A percentile compares a stretch with the other conserved stretches of the same genome.
Evolutionary conservation across 1,140 invertebrate species (phyloP).

Genomic region (Macrobrachium nipponense): DNA sequence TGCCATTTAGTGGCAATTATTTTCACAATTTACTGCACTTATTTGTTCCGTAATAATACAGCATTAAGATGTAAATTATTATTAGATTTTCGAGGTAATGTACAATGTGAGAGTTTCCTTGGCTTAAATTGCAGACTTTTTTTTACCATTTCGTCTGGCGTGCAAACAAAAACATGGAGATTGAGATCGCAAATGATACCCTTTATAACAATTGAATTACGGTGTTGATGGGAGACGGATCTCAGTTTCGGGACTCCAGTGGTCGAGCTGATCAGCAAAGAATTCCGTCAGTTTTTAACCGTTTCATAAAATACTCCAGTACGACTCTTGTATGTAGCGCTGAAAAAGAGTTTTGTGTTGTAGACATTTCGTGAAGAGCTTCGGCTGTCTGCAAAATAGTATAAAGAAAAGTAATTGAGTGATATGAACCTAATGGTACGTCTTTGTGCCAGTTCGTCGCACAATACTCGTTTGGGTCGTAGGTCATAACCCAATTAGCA

Average conservation of each 20-base stretch:
- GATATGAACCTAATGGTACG: conserved; percentile 3
- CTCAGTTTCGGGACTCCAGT: neutral
- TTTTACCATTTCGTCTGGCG: conserved; percentile 11
- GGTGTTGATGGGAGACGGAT: conserved; percentile 22
- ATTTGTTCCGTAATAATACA: conserved; percentile 26
- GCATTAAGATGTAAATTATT: conserved; percentile 39
- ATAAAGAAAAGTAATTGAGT: neutral
- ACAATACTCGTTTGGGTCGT: conserved; percentile 52
- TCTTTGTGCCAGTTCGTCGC: conserved; percentile 20
- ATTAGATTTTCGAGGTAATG: conserved; percentile 38
- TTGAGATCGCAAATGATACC: conserved; percentile 30
- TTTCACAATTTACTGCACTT: conserved; percentile 1
- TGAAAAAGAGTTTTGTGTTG: no score
- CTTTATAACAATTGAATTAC: conserved; percentile 49
- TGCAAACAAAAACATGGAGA: conserved; percentile 20
- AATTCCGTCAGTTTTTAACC: no score
- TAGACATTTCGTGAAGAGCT: no score
- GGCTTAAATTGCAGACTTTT: conserved; percentile 3
- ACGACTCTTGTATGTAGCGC: no score
- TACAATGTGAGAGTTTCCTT: conserved; percentile 33
- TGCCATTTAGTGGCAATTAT: conserved; percentile 19
- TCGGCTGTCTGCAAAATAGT: no score
- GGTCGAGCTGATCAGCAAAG: no score
- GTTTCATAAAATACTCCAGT: no score
- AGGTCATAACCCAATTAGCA: conserved; percentile 62